Evolutionary conservation across 2,113 vertebrate species (phyloP), one percentile per base, ranked within the genome.

Genomic region (Panthera uncia): DNA sequence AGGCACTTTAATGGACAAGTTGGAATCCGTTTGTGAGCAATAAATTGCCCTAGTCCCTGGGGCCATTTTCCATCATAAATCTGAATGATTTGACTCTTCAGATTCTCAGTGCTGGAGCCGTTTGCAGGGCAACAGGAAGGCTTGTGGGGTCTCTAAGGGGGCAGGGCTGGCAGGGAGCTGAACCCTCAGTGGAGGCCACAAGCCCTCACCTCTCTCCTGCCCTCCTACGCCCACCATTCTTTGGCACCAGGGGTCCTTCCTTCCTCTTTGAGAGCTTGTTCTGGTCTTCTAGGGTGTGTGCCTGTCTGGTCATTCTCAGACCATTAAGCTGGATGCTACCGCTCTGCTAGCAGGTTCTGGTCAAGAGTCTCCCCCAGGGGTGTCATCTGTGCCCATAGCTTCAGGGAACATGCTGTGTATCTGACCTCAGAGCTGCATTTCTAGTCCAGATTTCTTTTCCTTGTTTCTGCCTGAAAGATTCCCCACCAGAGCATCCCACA

Each of bases 31-130:
- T 52, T 90, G 74, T 84, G 80, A 97, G 92, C 93, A 91, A 82
- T 45, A 95, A 97, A 96, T 92, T 91, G 57, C 90, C 73, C 48
- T 52, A 66, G 27, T 85, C 95, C 94, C 98, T 55, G 92, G 89
- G 81, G 96, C 91, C 86, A 94, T 97, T 98, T 98, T 97, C 80
- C 79, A 94, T 93, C 94, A 79, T 94, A 98, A 97, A 96, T 95
- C 88, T 93, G 61, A 98, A 63, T 41, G 31, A 78, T 87, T 95
- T 80, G 93, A 94, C 89, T 82, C 45, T 90, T 66, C 33, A 25
- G 3, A 68, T n/a, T 73, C 82, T 41, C 36, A n/a, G 86, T n/a
- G 19, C 19, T 52, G 66, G 80, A 98, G 50, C 41, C 1, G 41
- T 76, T 89, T 76, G 78, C n/a, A 52, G 78, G 69, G 52, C 76